Evolutionary conservation across 2,888 invertebrate species (phyloP).

Genomic region (Drosophila neoperkinsi): DNA sequence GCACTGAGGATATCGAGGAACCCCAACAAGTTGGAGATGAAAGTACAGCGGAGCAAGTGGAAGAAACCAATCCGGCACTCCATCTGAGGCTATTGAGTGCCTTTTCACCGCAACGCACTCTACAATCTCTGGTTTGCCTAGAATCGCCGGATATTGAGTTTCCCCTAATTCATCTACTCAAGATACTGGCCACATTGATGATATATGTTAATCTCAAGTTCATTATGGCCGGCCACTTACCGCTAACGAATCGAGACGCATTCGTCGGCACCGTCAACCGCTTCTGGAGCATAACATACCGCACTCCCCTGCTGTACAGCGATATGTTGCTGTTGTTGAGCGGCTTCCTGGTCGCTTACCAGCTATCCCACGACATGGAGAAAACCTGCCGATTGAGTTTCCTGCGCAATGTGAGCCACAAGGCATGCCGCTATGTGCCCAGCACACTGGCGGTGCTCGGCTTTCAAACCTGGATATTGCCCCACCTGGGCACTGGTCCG

Average conservation of each 20-base stretch:
- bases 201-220: slow-evolving; percentile 89
- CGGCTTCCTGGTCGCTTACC: slow-evolving; percentile 88
- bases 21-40: slow-evolving; percentile 8
- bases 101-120: slow-evolving; percentile 89
- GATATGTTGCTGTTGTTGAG: slow-evolving; percentile 89
- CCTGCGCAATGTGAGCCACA: slow-evolving; percentile 87
- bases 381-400: slow-evolving; percentile 87
- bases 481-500: slow-evolving; percentile 88
- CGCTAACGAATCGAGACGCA: slow-evolving; percentile 87
- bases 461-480: slow-evolving; percentile 89
- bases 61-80: slow-evolving; percentile 10
- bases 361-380: slow-evolving; percentile 87
- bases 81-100: slow-evolving; percentile 84
- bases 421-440: slow-evolving; percentile 88
- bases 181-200: slow-evolving; percentile 88
- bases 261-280: slow-evolving; percentile 85
- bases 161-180: slow-evolving; percentile 89
- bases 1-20: slow-evolving; percentile 24
- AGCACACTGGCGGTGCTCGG: slow-evolving; percentile 88
- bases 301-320: slow-evolving; percentile 88
- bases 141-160: slow-evolving; percentile 86
- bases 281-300: slow-evolving; percentile 86
- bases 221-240: slow-evolving; percentile 88
- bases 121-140: slow-evolving; percentile 87
- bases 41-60: not conserved